Conservation (phyloP, 2,888 invertebrate species). For the Rhagophthalmus giganteus region DNA sequence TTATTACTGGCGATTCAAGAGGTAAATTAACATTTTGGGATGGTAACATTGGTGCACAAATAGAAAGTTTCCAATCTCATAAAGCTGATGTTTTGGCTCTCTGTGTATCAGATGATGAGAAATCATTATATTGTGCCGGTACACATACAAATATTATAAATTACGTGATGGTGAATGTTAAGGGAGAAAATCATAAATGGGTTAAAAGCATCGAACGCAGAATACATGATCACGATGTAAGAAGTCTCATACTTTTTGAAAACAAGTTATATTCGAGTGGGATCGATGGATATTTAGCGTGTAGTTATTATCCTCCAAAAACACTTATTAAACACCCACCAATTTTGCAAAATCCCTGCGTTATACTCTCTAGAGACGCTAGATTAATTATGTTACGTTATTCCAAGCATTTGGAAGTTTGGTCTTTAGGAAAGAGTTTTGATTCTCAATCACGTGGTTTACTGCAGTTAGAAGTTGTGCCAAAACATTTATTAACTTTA, state of each 20-base stretch:
- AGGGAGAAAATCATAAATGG: slow-evolving; percentile 70
- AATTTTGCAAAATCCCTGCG: slow-evolving; percentile 65
- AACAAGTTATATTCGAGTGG: slow-evolving; percentile 79
- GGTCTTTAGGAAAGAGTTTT: slow-evolving; percentile 62
- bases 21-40: slow-evolving; percentile 90
- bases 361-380: slow-evolving; percentile 58
- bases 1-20: slow-evolving; percentile 85
- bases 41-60: slow-evolving; percentile 73
- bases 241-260: slow-evolving; percentile 64
- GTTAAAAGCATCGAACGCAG: slow-evolving; percentile 77
- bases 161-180: slow-evolving; percentile 68
- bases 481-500: slow-evolving; percentile 70
- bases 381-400: slow-evolving; percentile 63
- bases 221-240: slow-evolving; percentile 86
- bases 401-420: slow-evolving; percentile 61
- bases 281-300: slow-evolving; percentile 75
- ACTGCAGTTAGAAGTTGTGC: slow-evolving; percentile 58
- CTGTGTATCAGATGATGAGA: slow-evolving; percentile 70
- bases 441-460: too few species aligned
- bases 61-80: slow-evolving; percentile 79
- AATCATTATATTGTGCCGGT: slow-evolving; percentile 75
- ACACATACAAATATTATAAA: slow-evolving; percentile 80
- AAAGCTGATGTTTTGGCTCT: slow-evolving; percentile 80
- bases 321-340: slow-evolving; percentile 72
- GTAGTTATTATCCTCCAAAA: slow-evolving; percentile 72